Evolutionary conservation across 2,113 vertebrate species (phyloP).

Genomic region (Circaetus gallicus): DNA sequence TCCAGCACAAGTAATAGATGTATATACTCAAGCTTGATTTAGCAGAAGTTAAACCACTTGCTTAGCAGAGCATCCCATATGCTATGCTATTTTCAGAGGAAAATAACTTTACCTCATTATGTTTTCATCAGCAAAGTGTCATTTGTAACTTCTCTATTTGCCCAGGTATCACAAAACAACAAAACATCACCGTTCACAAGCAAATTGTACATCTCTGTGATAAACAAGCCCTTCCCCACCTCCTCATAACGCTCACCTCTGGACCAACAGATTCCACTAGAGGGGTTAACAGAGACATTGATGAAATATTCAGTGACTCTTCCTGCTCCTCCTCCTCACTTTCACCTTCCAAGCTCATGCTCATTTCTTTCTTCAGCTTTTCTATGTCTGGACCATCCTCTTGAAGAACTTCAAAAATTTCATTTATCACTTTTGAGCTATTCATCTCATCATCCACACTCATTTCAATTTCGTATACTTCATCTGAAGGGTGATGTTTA

Average conservation of each 20-base stretch:
- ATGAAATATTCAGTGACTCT: conserved; percentile 92
- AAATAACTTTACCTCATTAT: neutral
- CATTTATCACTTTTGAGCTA: conserved; percentile 88
- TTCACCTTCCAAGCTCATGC: conserved; percentile 62
- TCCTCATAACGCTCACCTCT: conserved; percentile 68
- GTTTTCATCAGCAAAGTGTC: neutral
- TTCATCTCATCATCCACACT: conserved; percentile 75
- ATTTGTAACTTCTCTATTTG: neutral
- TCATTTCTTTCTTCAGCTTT: conserved; percentile 63
- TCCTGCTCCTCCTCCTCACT: conserved; percentile 75
- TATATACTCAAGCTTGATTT: neutral
- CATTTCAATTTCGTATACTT: conserved; percentile 70
- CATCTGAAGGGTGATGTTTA: conserved; percentile 54
- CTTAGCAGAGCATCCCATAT: neutral
- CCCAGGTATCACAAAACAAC: neutral
- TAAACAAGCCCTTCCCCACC: neutral
- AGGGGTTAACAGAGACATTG: conserved; percentile 94
- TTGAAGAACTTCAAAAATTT: conserved; percentile 85
- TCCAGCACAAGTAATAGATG: neutral
- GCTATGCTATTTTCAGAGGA: neutral
- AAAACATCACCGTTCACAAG: neutral
- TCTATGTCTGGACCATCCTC: conserved; percentile 71
- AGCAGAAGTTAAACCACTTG: neutral
- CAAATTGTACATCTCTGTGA: neutral
- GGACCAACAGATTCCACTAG: conserved; percentile 90